Percentiles rank a stretch among this genome's conserved stretches.
These are phyloP conservation scores for Montipora capitata DNA, from an alignment of 92 coral and sea anemone genomes.

Conservation along the genomic window DNA sequence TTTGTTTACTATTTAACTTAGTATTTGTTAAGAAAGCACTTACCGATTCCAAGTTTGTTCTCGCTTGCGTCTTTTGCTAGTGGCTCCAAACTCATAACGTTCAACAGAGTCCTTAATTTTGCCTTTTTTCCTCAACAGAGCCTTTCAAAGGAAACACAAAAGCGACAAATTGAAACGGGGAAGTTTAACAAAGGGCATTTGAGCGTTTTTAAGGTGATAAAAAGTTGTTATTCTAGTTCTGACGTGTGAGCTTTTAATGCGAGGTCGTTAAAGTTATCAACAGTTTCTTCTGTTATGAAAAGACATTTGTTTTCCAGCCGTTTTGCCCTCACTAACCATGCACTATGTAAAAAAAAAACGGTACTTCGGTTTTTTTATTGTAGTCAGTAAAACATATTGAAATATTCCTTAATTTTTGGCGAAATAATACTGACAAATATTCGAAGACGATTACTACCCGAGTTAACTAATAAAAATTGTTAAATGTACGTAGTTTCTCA, in stretches of 20 bases:
- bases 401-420: too few species aligned
- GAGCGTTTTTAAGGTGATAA: constrained; percentile 21
- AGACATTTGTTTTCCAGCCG: not conserved
- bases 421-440: too few species aligned
- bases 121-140: not conserved
- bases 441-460: too few species aligned
- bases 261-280: not conserved
- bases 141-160: constrained; percentile 27
- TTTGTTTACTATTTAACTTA: not conserved
- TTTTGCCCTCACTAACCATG: not conserved
- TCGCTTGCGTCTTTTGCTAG: not conserved
- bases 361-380: too few species aligned
- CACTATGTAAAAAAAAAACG: too few species aligned
- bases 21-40: not conserved
- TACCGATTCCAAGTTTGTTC: not conserved
- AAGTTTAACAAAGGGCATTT: not conserved
- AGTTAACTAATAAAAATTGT: too few species aligned
- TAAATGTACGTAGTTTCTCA: too few species aligned
- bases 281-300: not conserved
- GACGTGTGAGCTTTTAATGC: constrained; percentile 11
- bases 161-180: not conserved
- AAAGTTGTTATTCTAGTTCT: not conserved
- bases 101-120: not conserved
- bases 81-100: constrained; percentile 48
- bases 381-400: too few species aligned